Base-by-base conservation (phyloP, 2,888 invertebrate species). In the Pseudolycoriella hygida region DNA sequence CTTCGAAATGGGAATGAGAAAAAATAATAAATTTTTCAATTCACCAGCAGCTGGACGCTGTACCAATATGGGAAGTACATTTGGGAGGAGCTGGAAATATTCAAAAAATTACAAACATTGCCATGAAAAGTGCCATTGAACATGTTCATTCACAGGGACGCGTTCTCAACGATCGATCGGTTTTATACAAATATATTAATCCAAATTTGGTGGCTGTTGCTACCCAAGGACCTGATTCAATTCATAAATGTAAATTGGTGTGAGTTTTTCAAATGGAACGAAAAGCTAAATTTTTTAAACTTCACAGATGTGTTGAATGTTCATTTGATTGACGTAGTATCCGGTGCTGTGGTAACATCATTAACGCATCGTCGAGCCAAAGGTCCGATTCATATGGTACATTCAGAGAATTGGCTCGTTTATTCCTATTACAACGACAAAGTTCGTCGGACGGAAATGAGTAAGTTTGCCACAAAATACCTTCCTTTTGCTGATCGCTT, bases 181-280 rank as follows among this genome's bases (percentile, higher is more conserved):
- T 99, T 45, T 76, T 97, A 32, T 98, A 98, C 70, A 99, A 98
- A 67, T 97, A 99, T 65, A 76, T 88, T 53, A 98, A 98, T 72
- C 98, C 98, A 20, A 98, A 98, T 69, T 71, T 98, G 51, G 78
- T 94, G 50, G 87, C 88, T 12, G 72, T 94, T 50, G 74, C 86
- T 19, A 83, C 88, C 0, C 75, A 86, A 57, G 80, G 80, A 25
- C 72, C 76, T 14, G 86, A 88, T 57, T 71, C 72, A 8, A 60
- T 76, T 44, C 80, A 85, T 54, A 87, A 86, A 70, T 75, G 83
- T 83, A 60, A 5, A n/a, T n/a, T n/a, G n/a, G 31, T 17, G 41
- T 32, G 25, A 31, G 15, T 19, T 39, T 15, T 39, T 39, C n/a
- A n/a, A 31, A 17, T 25, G 18, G n/a, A 40, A 40, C 52, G 55